phyloP scores from a whole-genome alignment of 2,888 invertebrate genomes.

The Drosophila nr. fundita region DNA sequence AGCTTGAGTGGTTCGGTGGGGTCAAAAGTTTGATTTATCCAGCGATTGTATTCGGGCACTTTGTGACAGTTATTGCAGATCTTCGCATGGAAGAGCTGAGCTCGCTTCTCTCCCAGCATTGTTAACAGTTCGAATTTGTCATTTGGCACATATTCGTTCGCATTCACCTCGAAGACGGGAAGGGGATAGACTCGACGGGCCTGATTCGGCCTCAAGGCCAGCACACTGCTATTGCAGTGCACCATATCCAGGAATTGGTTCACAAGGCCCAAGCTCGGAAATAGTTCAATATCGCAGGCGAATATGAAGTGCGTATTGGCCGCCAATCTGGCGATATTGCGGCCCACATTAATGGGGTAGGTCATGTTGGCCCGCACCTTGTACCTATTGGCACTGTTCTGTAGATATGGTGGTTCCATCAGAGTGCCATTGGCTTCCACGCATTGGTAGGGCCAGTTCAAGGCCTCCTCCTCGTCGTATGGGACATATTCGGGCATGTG shows the following conservation, averaged over 20 bases:
- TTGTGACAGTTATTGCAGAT: slow-evolving; percentile 70
- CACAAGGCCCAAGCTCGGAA: slow-evolving; percentile 92
- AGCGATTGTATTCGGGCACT: slow-evolving; percentile 56
- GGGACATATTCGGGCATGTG: slow-evolving; percentile 86
- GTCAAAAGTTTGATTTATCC: slow-evolving; percentile 44
- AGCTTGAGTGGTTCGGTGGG: slow-evolving; percentile 49
- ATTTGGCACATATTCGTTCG: slow-evolving; percentile 57
- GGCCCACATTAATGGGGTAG: slow-evolving; percentile 94
- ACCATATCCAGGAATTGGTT: slow-evolving; percentile 93
- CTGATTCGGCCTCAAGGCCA: slow-evolving; percentile 30
- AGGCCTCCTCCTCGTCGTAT: slow-evolving; percentile 57
- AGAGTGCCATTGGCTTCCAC: slow-evolving; percentile 13
- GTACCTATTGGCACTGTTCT: slow-evolving; percentile 87
- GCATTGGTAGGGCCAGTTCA: slow-evolving; percentile 67
- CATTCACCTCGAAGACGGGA: slow-evolving; percentile 72
- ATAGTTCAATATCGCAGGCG: slow-evolving; percentile 94
- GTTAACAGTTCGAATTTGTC: slow-evolving; percentile 68
- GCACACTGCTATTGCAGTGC: slow-evolving; percentile 87
- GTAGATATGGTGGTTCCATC: slow-evolving; percentile 60
- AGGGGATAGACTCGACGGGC: slow-evolving; percentile 63
- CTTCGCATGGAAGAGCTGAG: slow-evolving; percentile 66
- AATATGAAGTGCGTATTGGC: slow-evolving; percentile 92
- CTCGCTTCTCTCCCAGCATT: slow-evolving; percentile 45
- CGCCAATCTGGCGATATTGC: slow-evolving; percentile 92
- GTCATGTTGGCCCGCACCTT: slow-evolving; percentile 87